Evolutionary conservation across 2,888 invertebrate species (phyloP).

Genomic region (Nineta flava): DNA sequence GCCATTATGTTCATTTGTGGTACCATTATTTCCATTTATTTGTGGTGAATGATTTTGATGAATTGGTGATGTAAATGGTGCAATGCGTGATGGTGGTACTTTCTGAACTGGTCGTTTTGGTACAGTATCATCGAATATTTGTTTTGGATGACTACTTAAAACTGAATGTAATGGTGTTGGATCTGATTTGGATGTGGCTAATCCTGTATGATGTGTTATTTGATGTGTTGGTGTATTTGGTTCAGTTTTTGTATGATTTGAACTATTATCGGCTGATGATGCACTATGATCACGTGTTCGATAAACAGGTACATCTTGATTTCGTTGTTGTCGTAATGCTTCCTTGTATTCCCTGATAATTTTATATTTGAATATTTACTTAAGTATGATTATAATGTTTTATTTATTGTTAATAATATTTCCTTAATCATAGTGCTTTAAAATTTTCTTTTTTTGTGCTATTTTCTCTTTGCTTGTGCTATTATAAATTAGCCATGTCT

Average conservation of each 20-base stretch:
- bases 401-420: no score
- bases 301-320: conserved; percentile 58
- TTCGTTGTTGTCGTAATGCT: conserved; percentile 71
- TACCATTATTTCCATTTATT: conserved; percentile 7
- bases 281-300: conserved; percentile 44
- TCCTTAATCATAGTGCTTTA: no score
- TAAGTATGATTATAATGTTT: neutral
- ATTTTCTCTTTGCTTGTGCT: no score
- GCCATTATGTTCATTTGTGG: conserved; percentile 17
- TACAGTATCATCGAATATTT: conserved; percentile 35
- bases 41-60: conserved; percentile 11
- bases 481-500: no score
- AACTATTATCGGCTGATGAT: conserved; percentile 32
- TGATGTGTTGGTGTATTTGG: conserved; percentile 33
- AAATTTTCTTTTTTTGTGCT: no score
- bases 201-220: conserved; percentile 20
- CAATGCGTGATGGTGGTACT: conserved; percentile 60
- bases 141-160: conserved; percentile 35
- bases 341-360: conserved; percentile 68
- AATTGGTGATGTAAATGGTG: conserved; percentile 17
- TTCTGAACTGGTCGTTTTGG: conserved; percentile 59
- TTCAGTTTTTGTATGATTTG: conserved; percentile 35
- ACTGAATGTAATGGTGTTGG: conserved; percentile 31
- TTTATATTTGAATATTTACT: conserved; percentile 17
- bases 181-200: conserved; percentile 30